Percentiles rank a stretch among this genome's conserved stretches.
Evolutionary conservation across 2,113 vertebrate species (phyloP).

Genomic region (Salvelinus sp.): DNA sequence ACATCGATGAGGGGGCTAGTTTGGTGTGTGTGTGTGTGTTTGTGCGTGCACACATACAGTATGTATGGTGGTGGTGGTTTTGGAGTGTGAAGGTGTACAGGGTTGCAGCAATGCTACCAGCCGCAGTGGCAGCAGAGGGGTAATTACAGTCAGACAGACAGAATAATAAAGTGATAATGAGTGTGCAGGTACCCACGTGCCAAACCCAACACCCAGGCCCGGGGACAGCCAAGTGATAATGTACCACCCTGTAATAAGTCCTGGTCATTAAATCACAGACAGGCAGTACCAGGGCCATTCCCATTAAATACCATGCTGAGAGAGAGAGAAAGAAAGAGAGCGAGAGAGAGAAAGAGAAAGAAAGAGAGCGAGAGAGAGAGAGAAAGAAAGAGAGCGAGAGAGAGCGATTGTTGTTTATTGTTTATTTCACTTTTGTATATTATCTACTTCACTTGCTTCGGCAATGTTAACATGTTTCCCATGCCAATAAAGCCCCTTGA

Average conservation of each 20-base stretch:
- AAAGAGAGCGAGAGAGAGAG: no score
- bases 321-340: not conserved
- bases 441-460: no score
- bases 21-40: no score
- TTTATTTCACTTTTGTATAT: no score
- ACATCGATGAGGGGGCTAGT: no score
- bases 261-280: conserved; percentile 35
- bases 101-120: conserved; percentile 20
- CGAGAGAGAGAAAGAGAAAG: no score
- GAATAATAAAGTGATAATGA: conserved; percentile 67
- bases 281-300: conserved; percentile 1
- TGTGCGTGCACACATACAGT: no score
- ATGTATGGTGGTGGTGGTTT: not conserved
- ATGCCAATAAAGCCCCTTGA: no score
- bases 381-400: no score
- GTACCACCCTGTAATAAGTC: conserved; percentile 53
- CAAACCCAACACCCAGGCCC: conserved; percentile 23
- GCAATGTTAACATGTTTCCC: no score
- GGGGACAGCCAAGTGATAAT: conserved; percentile 42
- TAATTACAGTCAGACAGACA: conserved; percentile 61
- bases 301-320: not conserved
- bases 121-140: conserved; percentile 41
- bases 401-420: no score
- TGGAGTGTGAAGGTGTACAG: not conserved
- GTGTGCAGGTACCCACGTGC: conserved; percentile 45